Conservation (phyloP, 2,113 vertebrate genomes). For the Microcebus ravelobensis region DNA sequence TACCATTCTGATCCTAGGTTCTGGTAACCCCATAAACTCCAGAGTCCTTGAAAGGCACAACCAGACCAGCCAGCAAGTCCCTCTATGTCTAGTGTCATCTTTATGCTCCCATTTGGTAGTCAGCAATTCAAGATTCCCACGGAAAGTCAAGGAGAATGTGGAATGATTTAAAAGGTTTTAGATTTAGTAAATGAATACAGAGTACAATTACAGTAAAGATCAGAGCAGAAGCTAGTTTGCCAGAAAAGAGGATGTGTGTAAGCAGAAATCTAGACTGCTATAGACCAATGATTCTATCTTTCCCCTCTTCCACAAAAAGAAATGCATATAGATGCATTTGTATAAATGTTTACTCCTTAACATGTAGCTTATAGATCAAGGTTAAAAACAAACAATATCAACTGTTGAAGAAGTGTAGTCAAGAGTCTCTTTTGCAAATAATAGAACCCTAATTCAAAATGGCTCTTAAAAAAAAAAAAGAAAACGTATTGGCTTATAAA, state of each 20-base stretch:
- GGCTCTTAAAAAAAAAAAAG: background rate
- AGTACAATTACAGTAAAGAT: background rate
- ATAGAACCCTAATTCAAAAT: background rate
- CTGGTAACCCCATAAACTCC: background rate
- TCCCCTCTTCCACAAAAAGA: background rate
- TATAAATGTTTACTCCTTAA: background rate
- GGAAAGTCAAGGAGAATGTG: background rate
- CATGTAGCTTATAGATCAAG: background rate
- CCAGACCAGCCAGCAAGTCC: background rate
- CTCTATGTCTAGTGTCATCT: background rate
- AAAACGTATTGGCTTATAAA: background rate
- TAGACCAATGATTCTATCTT: background rate
- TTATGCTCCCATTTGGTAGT: background rate
- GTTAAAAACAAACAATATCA: background rate
- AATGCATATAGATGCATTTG: background rate
- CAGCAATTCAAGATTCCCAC: background rate
- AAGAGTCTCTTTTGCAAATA: slow-evolving; percentile 39
- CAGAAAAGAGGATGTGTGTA: background rate
- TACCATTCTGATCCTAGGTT: background rate
- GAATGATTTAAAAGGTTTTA: background rate
- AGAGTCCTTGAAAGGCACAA: background rate
- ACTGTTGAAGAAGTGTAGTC: background rate
- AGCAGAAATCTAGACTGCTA: background rate
- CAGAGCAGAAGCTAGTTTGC: background rate
- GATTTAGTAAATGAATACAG: background rate